Evolutionary conservation across 2,888 invertebrate species (phyloP), one percentile per base, ranked within the genome.

Genomic region (Drosophila meridionalis): DNA sequence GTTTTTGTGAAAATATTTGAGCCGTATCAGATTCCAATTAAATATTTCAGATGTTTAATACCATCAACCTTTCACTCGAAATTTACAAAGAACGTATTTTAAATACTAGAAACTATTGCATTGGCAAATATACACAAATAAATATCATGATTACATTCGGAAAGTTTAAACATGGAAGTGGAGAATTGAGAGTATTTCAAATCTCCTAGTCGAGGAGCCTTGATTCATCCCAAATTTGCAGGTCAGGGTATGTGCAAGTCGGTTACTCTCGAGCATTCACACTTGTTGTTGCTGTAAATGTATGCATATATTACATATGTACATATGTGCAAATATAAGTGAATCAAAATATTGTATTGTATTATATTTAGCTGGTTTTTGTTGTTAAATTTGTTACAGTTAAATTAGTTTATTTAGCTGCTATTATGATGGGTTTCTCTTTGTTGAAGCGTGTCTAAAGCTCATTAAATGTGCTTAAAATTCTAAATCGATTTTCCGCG

Each of bases 401-500:
- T 48, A 36, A 20, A 52, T 52, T 40, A 12, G 26, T 58, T 42
- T 50, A 8, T 60, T 20, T 60, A 48, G 26, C 14, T 60, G 43
- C 56, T 66, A 53, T 45, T 69, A 43, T 57, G 59, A 68, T 52
- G 53, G 7, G 28, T 7, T 38, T 72, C 76, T 64, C 40, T 59
- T 42, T 63, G 59, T 57, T 52, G 70, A 66, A 53, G 80, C 83
- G 80, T 84, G 83, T 53, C 80, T 78, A 83, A 61, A 56, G 50
- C 61, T 69, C 78, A 86, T 86, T 80, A 80, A 63, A 69, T 61
- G 56, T 50, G 43, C 73, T 79, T 80, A 74, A 60, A 74, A 82
- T 84, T 71, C 68, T 60, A 60, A 84, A 85, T 84, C 81, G 81
- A 85, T 85, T 83, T 86, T 84, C 79, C 73, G 68, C 71, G 57